phyloP scores from a whole-genome alignment of 2,888 invertebrate genomes.

The Herminia tarsipennalis region DNA sequence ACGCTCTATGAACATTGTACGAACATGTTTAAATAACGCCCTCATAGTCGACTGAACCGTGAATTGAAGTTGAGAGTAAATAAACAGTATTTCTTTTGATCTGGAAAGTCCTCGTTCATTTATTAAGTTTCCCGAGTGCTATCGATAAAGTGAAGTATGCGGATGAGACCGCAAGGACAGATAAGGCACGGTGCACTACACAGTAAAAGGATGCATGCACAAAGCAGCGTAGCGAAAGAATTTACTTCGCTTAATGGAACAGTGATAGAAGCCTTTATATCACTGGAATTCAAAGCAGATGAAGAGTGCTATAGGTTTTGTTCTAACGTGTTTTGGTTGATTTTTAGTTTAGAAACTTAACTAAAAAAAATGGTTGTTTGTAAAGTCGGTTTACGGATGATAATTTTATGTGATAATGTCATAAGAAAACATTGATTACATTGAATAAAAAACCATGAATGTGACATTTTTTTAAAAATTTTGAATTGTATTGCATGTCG shows the following conservation, averaged over 20 bases:
- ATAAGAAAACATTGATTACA: too few relatives aligned
- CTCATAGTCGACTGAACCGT: neutral
- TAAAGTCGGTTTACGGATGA: too few relatives aligned
- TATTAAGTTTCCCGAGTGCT: constrained; percentile 39
- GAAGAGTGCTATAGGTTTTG: too few relatives aligned
- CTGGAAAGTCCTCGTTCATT: constrained; percentile 2
- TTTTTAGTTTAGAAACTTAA: too few relatives aligned
- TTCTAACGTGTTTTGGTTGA: too few relatives aligned
- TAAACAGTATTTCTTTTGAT: neutral
- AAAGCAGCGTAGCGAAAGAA: constrained; percentile 11
- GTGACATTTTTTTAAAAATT: too few relatives aligned
- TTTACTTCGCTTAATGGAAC: constrained; percentile 21
- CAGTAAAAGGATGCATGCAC: constrained; percentile 18
- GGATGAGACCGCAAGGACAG: constrained; percentile 52
- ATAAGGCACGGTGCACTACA: constrained; percentile 57
- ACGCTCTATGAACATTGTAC: neutral
- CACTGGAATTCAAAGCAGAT: neutral
- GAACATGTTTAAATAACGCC: neutral
- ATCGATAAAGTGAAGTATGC: constrained; percentile 43
- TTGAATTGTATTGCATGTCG: too few relatives aligned
- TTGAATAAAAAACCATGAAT: too few relatives aligned
- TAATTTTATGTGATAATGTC: too few relatives aligned
- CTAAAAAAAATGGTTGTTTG: too few relatives aligned
- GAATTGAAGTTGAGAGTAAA: neutral
- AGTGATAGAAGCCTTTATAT: neutral